phyloP scores from a whole-genome alignment of 1,140 invertebrate species.

The Choristoneura fumiferana region DNA sequence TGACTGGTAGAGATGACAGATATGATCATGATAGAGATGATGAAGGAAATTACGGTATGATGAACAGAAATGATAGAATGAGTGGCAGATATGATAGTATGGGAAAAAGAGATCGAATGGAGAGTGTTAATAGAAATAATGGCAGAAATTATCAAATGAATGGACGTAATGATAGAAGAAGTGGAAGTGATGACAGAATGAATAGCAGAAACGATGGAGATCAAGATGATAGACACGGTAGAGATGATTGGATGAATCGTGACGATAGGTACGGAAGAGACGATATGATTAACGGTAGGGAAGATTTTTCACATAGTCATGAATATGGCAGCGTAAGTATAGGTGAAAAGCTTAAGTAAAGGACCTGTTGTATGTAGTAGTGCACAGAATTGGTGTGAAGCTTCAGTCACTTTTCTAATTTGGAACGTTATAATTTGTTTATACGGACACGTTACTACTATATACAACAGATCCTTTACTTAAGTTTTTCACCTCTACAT shows the following conservation, averaged over 20 bases:
- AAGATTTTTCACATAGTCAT: conserved; percentile 45
- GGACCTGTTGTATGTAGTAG: no score
- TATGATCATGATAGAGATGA: conserved; percentile 20
- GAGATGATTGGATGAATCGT: conserved; percentile 31
- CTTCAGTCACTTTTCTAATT: no score
- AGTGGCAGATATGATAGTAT: conserved; percentile 22
- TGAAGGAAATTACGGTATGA: conserved; percentile 7
- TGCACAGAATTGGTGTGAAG: no score
- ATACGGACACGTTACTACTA: no score
- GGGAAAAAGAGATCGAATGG: conserved; percentile 17
- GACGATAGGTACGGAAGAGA: conserved; percentile 31
- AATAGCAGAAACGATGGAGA: conserved; percentile 22
- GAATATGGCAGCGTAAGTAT: conserved; percentile 48
- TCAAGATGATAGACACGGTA: background rate
- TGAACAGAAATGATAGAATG: conserved; percentile 6
- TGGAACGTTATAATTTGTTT: no score
- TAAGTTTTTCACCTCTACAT: no score
- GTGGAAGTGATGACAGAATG: conserved; percentile 29
- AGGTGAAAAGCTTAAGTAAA: no score
- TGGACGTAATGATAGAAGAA: conserved; percentile 25
- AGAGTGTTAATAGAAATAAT: conserved; percentile 16
- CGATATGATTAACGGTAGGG: conserved; percentile 38
- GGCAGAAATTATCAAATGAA: conserved; percentile 4
- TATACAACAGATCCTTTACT: no score
- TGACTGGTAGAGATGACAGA: conserved; percentile 33